Percentiles rank a stretch among this genome's conserved stretches.
Evolutionary conservation across 2,888 invertebrate genomes (phyloP).

Genomic region (Cephus runcator): DNA sequence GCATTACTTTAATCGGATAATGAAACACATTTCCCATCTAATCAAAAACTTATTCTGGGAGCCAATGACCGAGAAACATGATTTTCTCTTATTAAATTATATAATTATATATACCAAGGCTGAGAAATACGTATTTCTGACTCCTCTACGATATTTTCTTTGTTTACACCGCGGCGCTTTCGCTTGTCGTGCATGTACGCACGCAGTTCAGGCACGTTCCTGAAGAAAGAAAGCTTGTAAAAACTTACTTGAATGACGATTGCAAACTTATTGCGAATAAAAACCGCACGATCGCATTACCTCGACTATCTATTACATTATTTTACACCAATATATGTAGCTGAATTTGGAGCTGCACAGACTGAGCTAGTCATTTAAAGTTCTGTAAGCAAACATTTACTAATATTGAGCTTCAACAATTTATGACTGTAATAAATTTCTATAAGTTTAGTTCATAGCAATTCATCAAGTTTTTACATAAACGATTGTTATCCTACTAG

Average conservation of each 20-base stretch:
- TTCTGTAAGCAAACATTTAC: too few relatives aligned
- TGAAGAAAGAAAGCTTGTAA: not conserved
- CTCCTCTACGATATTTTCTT: not conserved
- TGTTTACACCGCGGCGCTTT: not conserved
- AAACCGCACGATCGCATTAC: not conserved
- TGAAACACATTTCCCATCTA: not conserved
- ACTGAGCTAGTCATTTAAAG: too few relatives aligned
- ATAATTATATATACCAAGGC: too few relatives aligned
- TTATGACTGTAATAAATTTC: too few relatives aligned
- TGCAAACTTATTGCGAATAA: not conserved
- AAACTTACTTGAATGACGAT: not conserved
- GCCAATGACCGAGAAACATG: not conserved
- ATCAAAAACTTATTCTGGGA: not conserved
- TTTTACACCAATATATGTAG: not conserved
- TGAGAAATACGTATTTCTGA: not conserved
- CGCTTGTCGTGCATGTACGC: not conserved
- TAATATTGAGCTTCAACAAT: too few relatives aligned
- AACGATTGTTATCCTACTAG: not conserved
- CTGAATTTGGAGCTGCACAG: not conserved
- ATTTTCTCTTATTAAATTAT: not conserved
- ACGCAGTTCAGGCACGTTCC: not conserved
- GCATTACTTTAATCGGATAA: not conserved
- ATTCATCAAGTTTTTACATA: not conserved
- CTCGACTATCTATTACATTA: not conserved
- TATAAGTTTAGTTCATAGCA: too few relatives aligned